Percentiles rank a stretch among this genome's conserved stretches.
Evolutionary conservation across 2,113 vertebrate genomes (phyloP).

Genomic region (Cyprinodon brontotheroides): DNA sequence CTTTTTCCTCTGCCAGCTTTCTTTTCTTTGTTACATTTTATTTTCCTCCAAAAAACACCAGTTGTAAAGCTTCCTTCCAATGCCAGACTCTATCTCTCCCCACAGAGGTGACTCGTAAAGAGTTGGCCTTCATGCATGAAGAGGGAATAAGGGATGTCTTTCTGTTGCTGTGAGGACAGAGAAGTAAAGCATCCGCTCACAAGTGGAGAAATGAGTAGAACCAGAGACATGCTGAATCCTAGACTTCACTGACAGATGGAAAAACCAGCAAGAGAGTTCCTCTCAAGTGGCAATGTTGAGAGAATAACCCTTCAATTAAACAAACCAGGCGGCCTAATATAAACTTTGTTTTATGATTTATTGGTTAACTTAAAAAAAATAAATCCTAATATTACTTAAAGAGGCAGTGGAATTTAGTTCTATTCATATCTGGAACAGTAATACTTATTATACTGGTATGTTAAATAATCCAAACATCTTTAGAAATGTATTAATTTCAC

Average conservation of each 20-base stretch:
- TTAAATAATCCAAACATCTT: no score
- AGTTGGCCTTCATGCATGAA: constrained; percentile 56
- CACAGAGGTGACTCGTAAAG: constrained; percentile 41
- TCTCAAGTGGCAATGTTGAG: not conserved
- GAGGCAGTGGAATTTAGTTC: no score
- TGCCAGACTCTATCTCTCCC: constrained; percentile 11
- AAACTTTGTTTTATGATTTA: not conserved
- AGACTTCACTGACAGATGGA: constrained; percentile 4
- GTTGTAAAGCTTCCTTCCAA: constrained; percentile 10
- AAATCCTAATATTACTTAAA: no score
- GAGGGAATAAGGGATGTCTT: constrained; percentile 58
- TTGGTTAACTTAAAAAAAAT: no score
- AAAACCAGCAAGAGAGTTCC: not conserved
- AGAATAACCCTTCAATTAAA: not conserved
- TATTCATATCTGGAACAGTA: no score
- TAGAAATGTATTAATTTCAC: no score
- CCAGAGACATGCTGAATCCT: not conserved
- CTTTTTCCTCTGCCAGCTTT: constrained; percentile 2
- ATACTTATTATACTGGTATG: no score
- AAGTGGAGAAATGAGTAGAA: constrained; percentile 17
- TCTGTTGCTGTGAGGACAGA: constrained; percentile 43
- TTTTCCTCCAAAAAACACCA: constrained; percentile 15
- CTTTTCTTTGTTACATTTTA: not conserved
- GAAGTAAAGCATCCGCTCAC: constrained; percentile 34
- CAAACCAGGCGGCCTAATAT: not conserved